phyloP scores from a whole-genome alignment of 2,797 vertebrate species.

The Sciurus carolinensis region DNA sequence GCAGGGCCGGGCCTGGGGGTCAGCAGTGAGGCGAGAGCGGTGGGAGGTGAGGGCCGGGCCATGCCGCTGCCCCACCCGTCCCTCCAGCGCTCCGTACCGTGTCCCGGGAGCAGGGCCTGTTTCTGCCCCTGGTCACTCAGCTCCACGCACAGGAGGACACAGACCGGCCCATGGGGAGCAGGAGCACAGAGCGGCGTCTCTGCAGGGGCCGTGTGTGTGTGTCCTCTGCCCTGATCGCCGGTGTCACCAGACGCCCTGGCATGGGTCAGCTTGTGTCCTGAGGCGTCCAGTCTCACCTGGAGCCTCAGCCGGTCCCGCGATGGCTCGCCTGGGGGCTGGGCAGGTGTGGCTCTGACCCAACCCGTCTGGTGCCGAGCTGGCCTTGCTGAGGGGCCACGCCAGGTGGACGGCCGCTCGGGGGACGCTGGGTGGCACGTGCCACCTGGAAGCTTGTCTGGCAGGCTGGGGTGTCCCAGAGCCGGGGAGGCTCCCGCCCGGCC shows the following conservation, averaged over 20 bases:
- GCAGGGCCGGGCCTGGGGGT: neutral
- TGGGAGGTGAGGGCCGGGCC: too few species aligned
- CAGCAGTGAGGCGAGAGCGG: too few species aligned
- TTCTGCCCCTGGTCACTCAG: too few species aligned
- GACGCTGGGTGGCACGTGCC: neutral
- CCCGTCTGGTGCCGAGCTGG: too few species aligned
- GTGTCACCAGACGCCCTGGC: fast-evolving
- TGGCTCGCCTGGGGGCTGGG: neutral
- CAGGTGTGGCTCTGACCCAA: too few species aligned
- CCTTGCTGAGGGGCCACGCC: too few species aligned
- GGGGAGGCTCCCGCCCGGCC: neutral
- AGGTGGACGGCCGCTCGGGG: too few species aligned
- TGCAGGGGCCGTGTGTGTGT: neutral
- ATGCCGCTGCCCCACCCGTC: too few species aligned
- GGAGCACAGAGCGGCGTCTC: neutral
- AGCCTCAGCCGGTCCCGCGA: neutral
- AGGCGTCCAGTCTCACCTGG: fast-evolving
- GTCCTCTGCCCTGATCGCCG: fast-evolving
- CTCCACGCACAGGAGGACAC: too few species aligned
- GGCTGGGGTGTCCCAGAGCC: slow-evolving; percentile 36
- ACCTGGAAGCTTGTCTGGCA: neutral
- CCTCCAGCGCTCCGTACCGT: too few species aligned
- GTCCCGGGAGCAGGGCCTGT: too few species aligned
- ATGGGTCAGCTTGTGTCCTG: fast-evolving
- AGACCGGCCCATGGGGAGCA: too few species aligned